Percentiles rank a stretch among this genome's conserved stretches.
These are phyloP conservation scores for Scotopteryx bipunctaria DNA, from an alignment of 2,888 invertebrate genomes.

Conservation along the genomic window DNA sequence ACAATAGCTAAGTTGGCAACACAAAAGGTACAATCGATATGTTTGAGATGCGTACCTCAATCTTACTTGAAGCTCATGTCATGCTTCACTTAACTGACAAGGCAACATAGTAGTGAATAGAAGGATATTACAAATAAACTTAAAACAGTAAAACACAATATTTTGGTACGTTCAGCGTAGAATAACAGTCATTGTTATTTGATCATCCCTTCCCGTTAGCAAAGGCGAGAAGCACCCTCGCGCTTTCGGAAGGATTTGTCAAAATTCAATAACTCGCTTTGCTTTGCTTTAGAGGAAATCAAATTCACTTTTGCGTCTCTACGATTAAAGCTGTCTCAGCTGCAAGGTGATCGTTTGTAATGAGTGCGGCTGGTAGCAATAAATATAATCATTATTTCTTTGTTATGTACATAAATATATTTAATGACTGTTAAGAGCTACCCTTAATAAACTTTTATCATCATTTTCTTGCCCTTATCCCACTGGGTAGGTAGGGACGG, in stretches of 20 bases:
- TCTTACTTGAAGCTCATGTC: conserved; percentile 49
- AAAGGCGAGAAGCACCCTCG: conserved; percentile 41
- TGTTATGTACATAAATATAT: too few species aligned
- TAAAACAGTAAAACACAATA: conserved; percentile 17
- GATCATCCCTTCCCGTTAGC: conserved; percentile 50
- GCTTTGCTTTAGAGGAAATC: conserved; percentile 51
- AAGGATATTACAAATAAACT: not conserved
- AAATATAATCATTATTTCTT: too few species aligned
- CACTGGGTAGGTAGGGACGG: too few species aligned
- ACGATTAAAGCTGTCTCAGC: not conserved
- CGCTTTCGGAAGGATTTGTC: conserved; percentile 52
- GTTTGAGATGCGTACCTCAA: conserved; percentile 32
- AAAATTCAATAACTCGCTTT: conserved; percentile 62
- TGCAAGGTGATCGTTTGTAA: too few species aligned
- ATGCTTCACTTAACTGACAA: conserved; percentile 53
- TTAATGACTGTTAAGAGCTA: too few species aligned
- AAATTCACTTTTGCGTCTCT: conserved; percentile 40
- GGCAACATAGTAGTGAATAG: too few species aligned
- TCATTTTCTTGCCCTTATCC: too few species aligned
- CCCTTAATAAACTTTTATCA: too few species aligned
- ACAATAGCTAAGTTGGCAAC: conserved; percentile 5
- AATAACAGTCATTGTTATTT: conserved; percentile 42
- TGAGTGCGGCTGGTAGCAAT: too few species aligned
- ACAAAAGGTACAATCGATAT: conserved; percentile 49
- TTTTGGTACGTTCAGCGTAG: conserved; percentile 23